Evolutionary conservation across 2,888 invertebrate species (phyloP).

Genomic region (Cryptocephalus moraei): DNA sequence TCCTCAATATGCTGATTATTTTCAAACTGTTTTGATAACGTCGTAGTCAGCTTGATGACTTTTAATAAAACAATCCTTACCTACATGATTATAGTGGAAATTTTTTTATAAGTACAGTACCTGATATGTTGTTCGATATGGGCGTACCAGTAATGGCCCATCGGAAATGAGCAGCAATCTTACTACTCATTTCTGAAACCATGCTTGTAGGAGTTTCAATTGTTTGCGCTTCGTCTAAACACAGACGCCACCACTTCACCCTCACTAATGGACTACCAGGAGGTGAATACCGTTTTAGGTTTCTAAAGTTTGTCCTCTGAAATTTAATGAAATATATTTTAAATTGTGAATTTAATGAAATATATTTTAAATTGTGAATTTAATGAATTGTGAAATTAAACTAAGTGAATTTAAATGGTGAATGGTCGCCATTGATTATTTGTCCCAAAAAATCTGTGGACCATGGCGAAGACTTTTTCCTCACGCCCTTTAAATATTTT

Average conservation of each 20-base stretch:
- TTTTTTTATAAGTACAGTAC: conserved; percentile 6
- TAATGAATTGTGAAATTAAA: too few species aligned
- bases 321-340: conserved; percentile 1
- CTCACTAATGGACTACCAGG: conserved; percentile 56
- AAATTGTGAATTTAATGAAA: conserved; percentile 1
- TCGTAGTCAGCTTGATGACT: too few species aligned
- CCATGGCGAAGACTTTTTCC: too few species aligned
- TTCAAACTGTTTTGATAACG: too few species aligned
- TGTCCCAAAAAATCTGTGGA: too few species aligned
- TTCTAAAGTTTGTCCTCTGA: conserved; percentile 20
- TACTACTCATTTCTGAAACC: conserved; percentile 52
- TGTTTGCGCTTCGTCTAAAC: conserved; percentile 74
- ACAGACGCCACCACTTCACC: conserved; percentile 67
- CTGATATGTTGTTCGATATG: conserved; percentile 34
- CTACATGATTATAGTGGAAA: too few species aligned
- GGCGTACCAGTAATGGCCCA: conserved; percentile 69
- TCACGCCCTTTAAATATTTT: too few species aligned
- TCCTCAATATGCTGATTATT: too few species aligned
- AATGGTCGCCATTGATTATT: too few species aligned
- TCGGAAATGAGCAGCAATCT: conserved; percentile 48
- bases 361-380: conserved; percentile 1
- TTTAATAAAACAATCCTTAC: background rate
- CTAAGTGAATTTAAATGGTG: too few species aligned
- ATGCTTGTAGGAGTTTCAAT: conserved; percentile 51
- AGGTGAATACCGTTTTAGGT: conserved; percentile 51